phyloP scores from a whole-genome alignment of 2,113 vertebrate species.

The Seriola quinqueradiata region DNA sequence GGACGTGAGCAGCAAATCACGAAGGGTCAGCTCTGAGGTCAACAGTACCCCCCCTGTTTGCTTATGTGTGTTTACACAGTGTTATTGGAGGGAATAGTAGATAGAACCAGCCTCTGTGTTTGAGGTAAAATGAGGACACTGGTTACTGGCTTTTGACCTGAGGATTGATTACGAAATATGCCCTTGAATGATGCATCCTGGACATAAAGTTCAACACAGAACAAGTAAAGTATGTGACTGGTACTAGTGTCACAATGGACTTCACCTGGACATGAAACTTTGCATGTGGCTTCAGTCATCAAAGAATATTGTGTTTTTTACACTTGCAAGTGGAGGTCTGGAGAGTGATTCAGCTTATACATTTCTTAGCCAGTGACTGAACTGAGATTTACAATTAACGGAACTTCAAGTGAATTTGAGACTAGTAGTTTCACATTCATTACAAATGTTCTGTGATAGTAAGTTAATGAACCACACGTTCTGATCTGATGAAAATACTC shows the following conservation, averaged over 20 bases:
- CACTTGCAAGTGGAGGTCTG: too few relatives aligned
- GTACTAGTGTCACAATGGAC: background rate
- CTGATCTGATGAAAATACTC: background rate
- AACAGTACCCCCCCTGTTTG: conserved; percentile 31
- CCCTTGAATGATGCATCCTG: background rate
- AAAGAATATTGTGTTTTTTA: too few relatives aligned
- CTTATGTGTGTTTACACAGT: conserved; percentile 8
- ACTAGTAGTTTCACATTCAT: background rate
- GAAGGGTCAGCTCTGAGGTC: background rate
- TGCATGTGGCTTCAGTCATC: too few relatives aligned
- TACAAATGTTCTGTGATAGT: background rate
- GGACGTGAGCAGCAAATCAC: background rate
- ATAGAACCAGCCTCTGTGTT: background rate
- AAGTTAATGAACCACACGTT: background rate
- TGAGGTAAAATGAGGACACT: conserved; percentile 31
- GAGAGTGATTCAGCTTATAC: background rate
- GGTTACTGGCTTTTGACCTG: background rate
- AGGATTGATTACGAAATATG: conserved; percentile 14
- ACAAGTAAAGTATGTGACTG: background rate
- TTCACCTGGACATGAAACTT: background rate
- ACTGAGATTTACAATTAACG: background rate
- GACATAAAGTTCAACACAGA: background rate
- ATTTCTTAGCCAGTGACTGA: background rate
- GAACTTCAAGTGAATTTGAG: background rate
- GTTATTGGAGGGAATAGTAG: background rate